Evolutionary conservation across 2,797 vertebrate species (phyloP).

Genomic region (Morelia viridis): DNA sequence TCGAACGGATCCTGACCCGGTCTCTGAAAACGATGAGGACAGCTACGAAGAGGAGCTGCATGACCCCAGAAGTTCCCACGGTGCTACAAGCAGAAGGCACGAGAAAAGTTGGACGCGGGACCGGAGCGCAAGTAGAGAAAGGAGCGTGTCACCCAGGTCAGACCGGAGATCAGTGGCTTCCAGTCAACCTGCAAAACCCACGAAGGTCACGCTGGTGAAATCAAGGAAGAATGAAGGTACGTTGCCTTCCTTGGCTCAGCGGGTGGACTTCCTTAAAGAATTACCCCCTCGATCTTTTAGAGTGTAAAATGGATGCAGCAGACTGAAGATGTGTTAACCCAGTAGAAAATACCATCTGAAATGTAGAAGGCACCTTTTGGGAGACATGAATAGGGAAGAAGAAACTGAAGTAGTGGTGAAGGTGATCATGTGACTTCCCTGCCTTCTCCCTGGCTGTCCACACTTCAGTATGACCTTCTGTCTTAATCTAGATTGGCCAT

Average conservation of each 20-base stretch:
- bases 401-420: too few species aligned
- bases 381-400: too few species aligned
- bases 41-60: conserved; percentile 96
- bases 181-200: conserved; percentile 89
- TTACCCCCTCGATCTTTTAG: not conserved
- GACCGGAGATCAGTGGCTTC: conserved; percentile 87
- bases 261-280: not conserved
- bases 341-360: not conserved
- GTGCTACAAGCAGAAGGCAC: conserved; percentile 77
- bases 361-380: not conserved
- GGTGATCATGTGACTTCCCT: not conserved
- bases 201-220: conserved; percentile 96
- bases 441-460: not conserved
- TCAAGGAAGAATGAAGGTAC: conserved; percentile 98
- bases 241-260: not conserved
- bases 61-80: conserved; percentile 83
- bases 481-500: not conserved
- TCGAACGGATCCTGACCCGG: conserved; percentile 88
- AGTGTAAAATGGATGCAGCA: not conserved
- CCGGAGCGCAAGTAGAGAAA: conserved; percentile 89
- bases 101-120: conserved; percentile 84
- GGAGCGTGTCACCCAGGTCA: conserved; percentile 91
- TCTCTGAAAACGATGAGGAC: conserved; percentile 93
- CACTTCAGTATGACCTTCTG: not conserved
- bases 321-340: too few species aligned